Base-by-base conservation (phyloP, 2,113 vertebrate species). In the Porphyrio hochstetteri region DNA sequence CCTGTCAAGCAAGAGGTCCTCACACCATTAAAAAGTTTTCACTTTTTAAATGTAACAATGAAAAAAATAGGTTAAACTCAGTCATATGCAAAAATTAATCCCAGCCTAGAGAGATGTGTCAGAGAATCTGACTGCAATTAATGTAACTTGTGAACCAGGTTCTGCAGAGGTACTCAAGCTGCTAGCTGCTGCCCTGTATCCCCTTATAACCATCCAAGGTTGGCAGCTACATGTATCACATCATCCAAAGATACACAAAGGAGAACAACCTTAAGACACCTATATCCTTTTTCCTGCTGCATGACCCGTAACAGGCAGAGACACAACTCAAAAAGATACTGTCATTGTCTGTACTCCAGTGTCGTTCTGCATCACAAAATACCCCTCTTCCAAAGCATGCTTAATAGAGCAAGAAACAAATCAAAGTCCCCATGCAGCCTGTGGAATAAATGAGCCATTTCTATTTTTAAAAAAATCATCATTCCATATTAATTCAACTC, bases 11-110 rank as follows among this genome's bases (percentile, higher is more conserved):
- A 24, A 79, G n/a, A 97, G 25, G 72, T 20, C 18, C 9, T 10
- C 38, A 59, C 5, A 16, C 36, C 21, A 78, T n/a, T n/a, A n/a
- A n/a, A n/a, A n/a, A 78, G 69, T 33, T 86, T 83, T 81, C 52
- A 48, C 7, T 52, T 46, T 86, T 91, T 46, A 60, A 81, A 70
- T 40, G 27, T 48, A 59, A 78, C 4, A 2, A 9, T 68, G 13
- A 46, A 86, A 92, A 88, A 86, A 83, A 1, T 7, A 67, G 15
- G 77, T 68, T 92, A 90, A 78, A 0, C 12, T 81, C 77, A 84
- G 19, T 3, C 72, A 64, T 44, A 75, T 35, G 27, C 35, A 96
- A 57, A 94, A 92, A 31, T 40, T 70, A 88, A 94, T 75, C 72
- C 77, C 31, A 60, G 67, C 40, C 44, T 83, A 79, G 29, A 69